Conservation (phyloP, 2,113 vertebrate species). For the human region DNA sequence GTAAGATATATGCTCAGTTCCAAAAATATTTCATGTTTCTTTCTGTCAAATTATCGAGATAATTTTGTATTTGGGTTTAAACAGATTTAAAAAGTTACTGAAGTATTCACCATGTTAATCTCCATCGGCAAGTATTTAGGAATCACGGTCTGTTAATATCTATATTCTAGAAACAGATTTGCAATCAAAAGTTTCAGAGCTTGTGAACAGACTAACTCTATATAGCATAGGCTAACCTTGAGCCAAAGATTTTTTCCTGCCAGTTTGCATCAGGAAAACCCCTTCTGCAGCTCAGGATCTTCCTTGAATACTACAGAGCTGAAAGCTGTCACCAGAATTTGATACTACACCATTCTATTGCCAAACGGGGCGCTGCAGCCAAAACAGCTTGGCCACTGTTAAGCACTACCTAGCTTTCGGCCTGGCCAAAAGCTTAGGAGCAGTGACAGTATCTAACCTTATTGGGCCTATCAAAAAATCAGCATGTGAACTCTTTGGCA, state of each 20-base stretch:
- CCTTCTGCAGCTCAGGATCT: background rate
- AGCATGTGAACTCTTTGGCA: constrained; percentile 52
- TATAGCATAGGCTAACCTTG: background rate
- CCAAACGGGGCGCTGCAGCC: background rate
- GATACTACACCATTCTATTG: background rate
- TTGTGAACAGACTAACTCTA: background rate
- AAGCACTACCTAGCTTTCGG: background rate
- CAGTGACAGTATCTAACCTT: background rate
- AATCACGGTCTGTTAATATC: background rate
- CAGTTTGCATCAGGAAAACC: constrained; percentile 16
- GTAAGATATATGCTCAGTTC: constrained; percentile 2
- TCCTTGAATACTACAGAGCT: background rate
- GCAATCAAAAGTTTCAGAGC: background rate
- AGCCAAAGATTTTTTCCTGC: background rate
- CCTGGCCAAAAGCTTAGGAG: background rate
- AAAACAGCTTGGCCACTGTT: background rate
- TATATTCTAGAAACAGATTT: background rate
- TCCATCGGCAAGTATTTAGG: background rate
- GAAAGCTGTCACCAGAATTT: constrained; percentile 5
- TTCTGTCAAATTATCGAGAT: background rate
- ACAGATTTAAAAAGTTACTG: background rate
- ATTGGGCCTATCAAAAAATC: background rate
- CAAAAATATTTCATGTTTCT: background rate
- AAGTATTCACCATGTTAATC: background rate
- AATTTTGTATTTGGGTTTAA: constrained; percentile 30